phyloP scores from a whole-genome alignment of 2,797 vertebrate genomes.

The Chelidonichthys spinosus region DNA sequence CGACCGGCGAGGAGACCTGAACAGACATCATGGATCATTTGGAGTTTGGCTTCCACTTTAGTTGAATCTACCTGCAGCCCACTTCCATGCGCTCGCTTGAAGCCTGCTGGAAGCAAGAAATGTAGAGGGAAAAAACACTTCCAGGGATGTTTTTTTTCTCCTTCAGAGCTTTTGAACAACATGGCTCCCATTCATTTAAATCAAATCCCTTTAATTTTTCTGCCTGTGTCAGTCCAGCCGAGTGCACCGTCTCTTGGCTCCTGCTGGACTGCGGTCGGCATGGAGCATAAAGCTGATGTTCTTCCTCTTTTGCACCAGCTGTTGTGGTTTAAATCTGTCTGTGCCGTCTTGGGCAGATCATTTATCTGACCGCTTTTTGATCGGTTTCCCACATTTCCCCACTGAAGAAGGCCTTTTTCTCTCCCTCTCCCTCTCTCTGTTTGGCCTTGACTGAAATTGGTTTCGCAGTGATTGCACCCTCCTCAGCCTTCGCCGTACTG shows the following conservation, averaged over 20 bases:
- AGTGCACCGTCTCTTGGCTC: conserved; percentile 64
- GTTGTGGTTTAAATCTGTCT: conserved; percentile 79
- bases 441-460: conserved; percentile 63
- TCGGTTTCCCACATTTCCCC: conserved; percentile 62
- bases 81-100: neutral
- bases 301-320: conserved; percentile 73
- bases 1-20: conserved; percentile 16
- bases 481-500: conserved; percentile 38
- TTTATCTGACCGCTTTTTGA: conserved; percentile 72
- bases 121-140: conserved; percentile 18
- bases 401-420: conserved; percentile 51
- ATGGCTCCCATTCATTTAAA: conserved; percentile 47
- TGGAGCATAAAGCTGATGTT: conserved; percentile 66
- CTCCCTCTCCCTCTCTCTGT: conserved; percentile 23
- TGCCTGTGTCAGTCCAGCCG: conserved; percentile 47
- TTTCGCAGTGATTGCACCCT: conserved; percentile 59
- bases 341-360: conserved; percentile 58
- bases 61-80: conserved; percentile 32
- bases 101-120: conserved; percentile 25
- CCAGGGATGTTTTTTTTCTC: neutral
- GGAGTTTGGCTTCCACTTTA: conserved; percentile 9
- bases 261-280: conserved; percentile 55
- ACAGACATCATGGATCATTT: conserved; percentile 7
- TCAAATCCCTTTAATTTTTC: conserved; percentile 50
- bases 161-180: conserved; percentile 33